phyloP scores from a whole-genome alignment of 2,113 vertebrate species.

The Heterotilapia buettikoferi region DNA sequence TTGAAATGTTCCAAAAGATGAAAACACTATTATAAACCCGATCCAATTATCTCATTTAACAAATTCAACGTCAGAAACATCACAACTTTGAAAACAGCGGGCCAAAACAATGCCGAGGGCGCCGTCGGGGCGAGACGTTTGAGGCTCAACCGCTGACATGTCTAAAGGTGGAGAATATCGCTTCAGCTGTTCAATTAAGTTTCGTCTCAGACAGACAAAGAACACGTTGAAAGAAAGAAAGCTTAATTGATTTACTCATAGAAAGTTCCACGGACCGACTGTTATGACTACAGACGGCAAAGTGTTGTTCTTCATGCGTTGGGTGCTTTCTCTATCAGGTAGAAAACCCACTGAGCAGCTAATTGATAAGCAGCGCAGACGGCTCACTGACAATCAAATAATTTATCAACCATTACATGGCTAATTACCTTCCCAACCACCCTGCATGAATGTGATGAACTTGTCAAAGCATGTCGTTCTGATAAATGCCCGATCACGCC shows the following conservation, averaged over 20 bases:
- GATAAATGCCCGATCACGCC: not conserved
- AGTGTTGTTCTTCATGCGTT: not conserved
- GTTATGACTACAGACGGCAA: fast-evolving
- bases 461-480: not conserved
- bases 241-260: not conserved
- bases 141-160: not conserved
- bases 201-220: not conserved
- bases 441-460: not conserved
- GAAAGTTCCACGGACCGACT: not conserved
- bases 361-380: not conserved
- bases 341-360: not conserved
- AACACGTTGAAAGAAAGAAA: not conserved
- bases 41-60: not conserved
- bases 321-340: not conserved
- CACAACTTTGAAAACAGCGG: not conserved
- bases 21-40: not conserved
- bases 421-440: not conserved
- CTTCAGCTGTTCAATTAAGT: not conserved
- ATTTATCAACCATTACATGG: not conserved
- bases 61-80: not conserved
- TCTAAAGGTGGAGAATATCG: fast-evolving
- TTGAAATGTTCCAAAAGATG: not conserved
- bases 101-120: not conserved
- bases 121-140: not conserved
- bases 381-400: not conserved